Conservation (phyloP, 2,797 vertebrate genomes). For the Prionace glauca region DNA sequence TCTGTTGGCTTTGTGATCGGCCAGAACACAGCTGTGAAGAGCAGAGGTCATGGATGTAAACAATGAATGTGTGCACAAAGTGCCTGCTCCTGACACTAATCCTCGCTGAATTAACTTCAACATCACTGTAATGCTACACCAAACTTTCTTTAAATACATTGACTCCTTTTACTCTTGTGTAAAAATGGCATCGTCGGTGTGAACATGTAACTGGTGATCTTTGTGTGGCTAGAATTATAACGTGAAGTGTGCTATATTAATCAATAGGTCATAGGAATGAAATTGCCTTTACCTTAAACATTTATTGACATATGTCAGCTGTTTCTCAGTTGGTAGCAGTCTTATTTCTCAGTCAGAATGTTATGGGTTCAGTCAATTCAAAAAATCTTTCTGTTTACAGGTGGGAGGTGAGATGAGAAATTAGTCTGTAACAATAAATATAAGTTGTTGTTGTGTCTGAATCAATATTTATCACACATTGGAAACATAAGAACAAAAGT, state of each 20-base stretch:
- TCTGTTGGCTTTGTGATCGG: background rate
- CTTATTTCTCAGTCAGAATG: background rate
- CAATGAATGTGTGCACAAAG: background rate
- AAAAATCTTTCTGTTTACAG: too few relatives aligned
- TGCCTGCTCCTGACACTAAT: background rate
- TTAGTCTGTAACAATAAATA: too few relatives aligned
- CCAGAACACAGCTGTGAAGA: slow-evolving; percentile 21
- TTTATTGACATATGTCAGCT: background rate
- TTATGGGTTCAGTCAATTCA: background rate
- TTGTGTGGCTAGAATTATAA: background rate
- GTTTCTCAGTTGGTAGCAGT: background rate
- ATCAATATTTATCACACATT: too few relatives aligned
- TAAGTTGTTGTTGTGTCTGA: too few relatives aligned
- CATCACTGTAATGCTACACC: background rate
- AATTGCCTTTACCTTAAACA: background rate
- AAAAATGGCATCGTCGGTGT: background rate
- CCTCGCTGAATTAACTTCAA: background rate
- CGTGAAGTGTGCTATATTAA: background rate
- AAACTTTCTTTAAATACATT: background rate
- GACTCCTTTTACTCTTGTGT: background rate
- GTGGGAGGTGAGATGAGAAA: too few relatives aligned
- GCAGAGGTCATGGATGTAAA: slow-evolving; percentile 29
- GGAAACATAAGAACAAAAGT: too few relatives aligned
- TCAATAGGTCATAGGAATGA: background rate
- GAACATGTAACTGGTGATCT: background rate